Evolutionary conservation across 1,140 invertebrate species (phyloP).

Genomic region (Leptinotarsa defecta): DNA sequence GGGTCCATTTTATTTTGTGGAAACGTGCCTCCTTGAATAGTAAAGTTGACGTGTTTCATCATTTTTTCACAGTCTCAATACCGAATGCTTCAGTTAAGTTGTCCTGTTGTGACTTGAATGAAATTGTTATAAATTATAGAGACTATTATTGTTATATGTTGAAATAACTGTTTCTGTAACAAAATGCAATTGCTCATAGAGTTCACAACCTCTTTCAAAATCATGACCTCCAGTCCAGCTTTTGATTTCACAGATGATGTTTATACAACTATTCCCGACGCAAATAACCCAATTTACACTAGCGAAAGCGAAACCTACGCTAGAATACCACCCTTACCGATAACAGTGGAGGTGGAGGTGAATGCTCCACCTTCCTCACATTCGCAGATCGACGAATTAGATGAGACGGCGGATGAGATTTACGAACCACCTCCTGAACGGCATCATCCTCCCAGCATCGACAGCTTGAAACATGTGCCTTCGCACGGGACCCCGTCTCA

Average conservation of each 20-base stretch:
- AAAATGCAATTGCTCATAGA: too few species aligned
- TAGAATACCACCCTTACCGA: conserved; percentile 74
- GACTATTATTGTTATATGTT: too few species aligned
- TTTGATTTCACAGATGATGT: conserved; percentile 72
- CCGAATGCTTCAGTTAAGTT: too few species aligned
- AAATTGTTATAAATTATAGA: too few species aligned
- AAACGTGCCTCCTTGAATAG: too few species aligned
- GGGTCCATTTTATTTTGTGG: too few species aligned
- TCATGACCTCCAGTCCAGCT: too few species aligned
- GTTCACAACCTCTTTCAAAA: too few species aligned
- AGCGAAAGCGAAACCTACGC: conserved; percentile 88
- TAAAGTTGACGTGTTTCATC: too few species aligned
- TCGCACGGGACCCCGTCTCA: conserved; percentile 59
- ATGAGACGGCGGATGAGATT: conserved; percentile 29
- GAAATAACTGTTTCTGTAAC: too few species aligned
- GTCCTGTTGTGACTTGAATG: too few species aligned
- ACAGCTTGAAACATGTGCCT: not conserved
- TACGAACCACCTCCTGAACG: conserved; percentile 56
- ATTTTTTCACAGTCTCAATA: too few species aligned
- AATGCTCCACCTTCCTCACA: conserved; percentile 51
- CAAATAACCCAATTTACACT: conserved; percentile 70
- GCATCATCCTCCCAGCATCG: conserved; percentile 60
- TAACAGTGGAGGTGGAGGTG: conserved; percentile 62
- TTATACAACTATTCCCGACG: conserved; percentile 87
- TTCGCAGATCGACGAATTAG: conserved; percentile 33